Percentiles rank a stretch among this genome's conserved stretches.
These are phyloP conservation scores for Blastomussa wellsi DNA, from an alignment of 92 coral and sea anemone species.

Conservation along the genomic window DNA sequence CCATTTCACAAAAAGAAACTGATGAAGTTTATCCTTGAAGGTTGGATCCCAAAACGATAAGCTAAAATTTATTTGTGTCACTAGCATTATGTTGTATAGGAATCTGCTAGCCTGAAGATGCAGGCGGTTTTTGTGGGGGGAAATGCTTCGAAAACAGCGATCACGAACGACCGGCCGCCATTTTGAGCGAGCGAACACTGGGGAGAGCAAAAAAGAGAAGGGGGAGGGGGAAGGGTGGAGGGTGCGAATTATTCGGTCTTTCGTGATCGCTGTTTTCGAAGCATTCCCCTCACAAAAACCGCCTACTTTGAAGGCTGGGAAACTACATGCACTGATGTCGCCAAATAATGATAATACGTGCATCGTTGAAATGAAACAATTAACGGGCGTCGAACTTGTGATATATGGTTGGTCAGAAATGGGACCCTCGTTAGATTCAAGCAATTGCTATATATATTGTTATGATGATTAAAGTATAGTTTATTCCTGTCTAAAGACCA, in stretches of 20 bases:
- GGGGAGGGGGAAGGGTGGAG: too few relatives aligned
- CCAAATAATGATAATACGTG: too few relatives aligned
- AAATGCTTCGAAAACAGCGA: too few relatives aligned
- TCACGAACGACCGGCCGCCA: too few relatives aligned
- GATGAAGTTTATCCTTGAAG: conserved; percentile 32
- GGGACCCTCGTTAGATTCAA: not conserved
- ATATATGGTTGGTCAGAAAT: not conserved
- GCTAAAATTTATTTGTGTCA: not conserved
- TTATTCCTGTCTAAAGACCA: not conserved
- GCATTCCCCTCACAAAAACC: too few relatives aligned
- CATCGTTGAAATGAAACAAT: not conserved
- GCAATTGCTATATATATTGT: not conserved
- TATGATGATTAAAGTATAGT: not conserved
- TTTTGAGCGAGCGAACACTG: too few relatives aligned
- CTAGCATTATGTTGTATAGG: not conserved
- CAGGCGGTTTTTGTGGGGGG: too few relatives aligned
- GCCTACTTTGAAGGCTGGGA: too few relatives aligned
- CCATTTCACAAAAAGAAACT: conserved; percentile 53
- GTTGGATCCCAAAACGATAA: conserved; percentile 53
- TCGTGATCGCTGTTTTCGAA: too few relatives aligned
- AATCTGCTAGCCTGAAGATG: not conserved
- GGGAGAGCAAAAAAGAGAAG: too few relatives aligned
- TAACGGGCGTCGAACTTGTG: not conserved
- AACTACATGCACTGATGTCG: too few relatives aligned
- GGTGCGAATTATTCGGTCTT: too few relatives aligned